These are phyloP conservation scores for Pogonognathellus flavescens DNA, from an alignment of 1,140 invertebrate species.

Conservation along the genomic window DNA sequence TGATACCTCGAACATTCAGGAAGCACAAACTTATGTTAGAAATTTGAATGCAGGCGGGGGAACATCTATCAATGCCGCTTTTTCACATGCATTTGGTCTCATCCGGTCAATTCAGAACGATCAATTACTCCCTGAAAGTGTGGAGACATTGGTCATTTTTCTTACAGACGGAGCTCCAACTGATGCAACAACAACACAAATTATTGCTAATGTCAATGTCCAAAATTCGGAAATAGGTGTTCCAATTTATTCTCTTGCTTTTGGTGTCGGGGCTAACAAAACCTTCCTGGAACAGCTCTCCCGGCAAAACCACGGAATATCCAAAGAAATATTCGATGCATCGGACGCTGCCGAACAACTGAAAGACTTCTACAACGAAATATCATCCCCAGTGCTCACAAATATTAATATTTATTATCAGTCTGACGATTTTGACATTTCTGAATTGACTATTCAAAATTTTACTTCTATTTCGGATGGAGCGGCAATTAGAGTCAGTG, in stretches of 20 bases:
- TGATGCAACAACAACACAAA: neutral
- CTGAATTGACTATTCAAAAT: neutral
- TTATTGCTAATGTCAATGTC: neutral
- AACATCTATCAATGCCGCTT: neutral
- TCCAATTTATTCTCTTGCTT: conserved; percentile 13
- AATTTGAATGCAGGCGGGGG: neutral
- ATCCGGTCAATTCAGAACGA: neutral
- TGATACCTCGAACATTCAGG: neutral
- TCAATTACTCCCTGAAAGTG: neutral
- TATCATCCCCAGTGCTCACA: neutral
- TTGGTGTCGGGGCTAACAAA: neutral
- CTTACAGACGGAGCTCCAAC: neutral
- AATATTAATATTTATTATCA: neutral
- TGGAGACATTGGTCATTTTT: neutral
- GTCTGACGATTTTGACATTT: neutral
- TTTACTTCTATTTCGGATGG: neutral
- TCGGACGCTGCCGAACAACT: neutral
- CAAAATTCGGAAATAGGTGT: neutral
- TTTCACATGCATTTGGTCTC: neutral
- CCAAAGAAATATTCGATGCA: neutral
- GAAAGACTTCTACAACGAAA: neutral
- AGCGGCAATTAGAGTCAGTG: neutral
- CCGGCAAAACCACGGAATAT: neutral
- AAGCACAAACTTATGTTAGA: neutral
- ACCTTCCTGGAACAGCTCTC: neutral